phyloP scores from a whole-genome alignment of 2,113 vertebrate species.

The Ptyas mucosa region DNA sequence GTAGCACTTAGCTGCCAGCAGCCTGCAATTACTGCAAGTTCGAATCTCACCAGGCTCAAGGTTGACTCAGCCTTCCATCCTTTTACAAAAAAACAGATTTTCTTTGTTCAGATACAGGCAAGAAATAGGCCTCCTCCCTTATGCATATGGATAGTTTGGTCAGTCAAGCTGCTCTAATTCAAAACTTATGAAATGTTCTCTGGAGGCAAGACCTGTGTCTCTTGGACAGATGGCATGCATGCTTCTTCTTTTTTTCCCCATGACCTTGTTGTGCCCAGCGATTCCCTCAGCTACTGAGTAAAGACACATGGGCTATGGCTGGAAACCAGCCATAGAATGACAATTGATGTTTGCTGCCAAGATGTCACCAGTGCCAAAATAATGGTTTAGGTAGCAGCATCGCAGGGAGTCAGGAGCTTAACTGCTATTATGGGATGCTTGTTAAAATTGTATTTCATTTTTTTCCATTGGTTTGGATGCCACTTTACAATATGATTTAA shows the following conservation, averaged over 20 bases:
- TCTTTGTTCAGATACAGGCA: neutral
- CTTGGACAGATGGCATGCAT: slow-evolving; percentile 59
- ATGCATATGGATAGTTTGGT: neutral
- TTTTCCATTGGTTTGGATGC: neutral
- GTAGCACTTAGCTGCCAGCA: no score
- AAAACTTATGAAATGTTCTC: neutral
- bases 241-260: slow-evolving; percentile 19
- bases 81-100: neutral
- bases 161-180: neutral
- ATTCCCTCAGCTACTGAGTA: slow-evolving; percentile 38
- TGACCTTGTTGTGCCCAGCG: slow-evolving; percentile 58
- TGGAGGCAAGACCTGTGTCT: neutral
- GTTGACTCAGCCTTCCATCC: no score
- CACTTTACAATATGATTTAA: neutral
- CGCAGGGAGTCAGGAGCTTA: neutral
- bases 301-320: neutral
- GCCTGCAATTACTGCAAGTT: no score
- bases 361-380: slow-evolving; percentile 13
- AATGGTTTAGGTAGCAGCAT: slow-evolving; percentile 7
- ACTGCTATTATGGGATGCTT: accelerated
- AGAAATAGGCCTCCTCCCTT: neutral
- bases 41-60: no score
- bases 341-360: slow-evolving; percentile 2
- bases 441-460: accelerated
- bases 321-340: slow-evolving; percentile 38